phyloP scores from a whole-genome alignment of 2,888 invertebrate species.

The Ceramica pisi region DNA sequence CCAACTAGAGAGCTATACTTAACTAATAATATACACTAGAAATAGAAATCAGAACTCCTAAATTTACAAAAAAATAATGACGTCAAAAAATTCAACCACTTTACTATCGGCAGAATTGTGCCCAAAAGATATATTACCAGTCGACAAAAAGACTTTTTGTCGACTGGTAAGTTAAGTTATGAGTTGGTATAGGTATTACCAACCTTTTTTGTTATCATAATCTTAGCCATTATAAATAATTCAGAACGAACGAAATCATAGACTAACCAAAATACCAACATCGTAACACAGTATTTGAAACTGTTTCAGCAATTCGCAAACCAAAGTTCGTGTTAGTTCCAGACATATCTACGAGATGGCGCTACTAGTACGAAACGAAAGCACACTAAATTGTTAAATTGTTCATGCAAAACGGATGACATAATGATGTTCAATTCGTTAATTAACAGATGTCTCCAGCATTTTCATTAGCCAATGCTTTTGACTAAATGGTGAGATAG shows the following conservation, averaged over 20 bases:
- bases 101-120: too few relatives aligned
- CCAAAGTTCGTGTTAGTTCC: conserved; percentile 40
- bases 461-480: conserved; percentile 32
- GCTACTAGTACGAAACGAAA: conserved; percentile 21
- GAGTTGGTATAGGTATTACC: too few relatives aligned
- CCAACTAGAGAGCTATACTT: too few relatives aligned
- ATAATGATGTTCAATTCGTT: conserved; percentile 38
- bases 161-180: too few relatives aligned
- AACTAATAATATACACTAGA: too few relatives aligned
- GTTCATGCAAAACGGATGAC: conserved; percentile 6
- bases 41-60: too few relatives aligned
- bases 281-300: neutral
- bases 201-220: neutral
- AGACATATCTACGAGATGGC: conserved; percentile 39
- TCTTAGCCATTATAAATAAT: too few relatives aligned
- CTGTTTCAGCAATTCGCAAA: conserved; percentile 11
- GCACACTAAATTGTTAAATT: neutral
- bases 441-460: conserved; percentile 40
- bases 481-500: neutral
- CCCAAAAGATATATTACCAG: too few relatives aligned
- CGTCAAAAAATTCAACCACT: too few relatives aligned
- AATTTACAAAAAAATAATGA: too few relatives aligned
- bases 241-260: neutral
- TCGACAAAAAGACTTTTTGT: too few relatives aligned
- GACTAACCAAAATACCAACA: neutral